Base-by-base conservation (phyloP, 2,888 invertebrate genomes). In the Tenthredo scrophulariae region DNA sequence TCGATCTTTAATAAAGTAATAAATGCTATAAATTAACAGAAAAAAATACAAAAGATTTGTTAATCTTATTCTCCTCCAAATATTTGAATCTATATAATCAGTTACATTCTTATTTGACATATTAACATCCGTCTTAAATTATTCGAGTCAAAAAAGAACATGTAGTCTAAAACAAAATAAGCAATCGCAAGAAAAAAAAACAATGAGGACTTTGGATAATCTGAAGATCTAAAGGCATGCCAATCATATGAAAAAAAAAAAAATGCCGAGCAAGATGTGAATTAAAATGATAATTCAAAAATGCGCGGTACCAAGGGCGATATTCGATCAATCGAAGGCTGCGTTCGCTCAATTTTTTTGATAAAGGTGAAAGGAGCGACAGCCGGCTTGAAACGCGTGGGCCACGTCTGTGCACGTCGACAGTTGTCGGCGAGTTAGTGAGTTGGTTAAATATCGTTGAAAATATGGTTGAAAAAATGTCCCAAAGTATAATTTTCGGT, bases 331-430 rank as follows among this genome's bases (percentile, higher is more conserved):
- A 67, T 67, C n/a, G 13, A 70, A 29, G 83, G 83, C 83, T 83
- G 67, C 83, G 83, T 67, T 83, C 33, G 26, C 80, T 43, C 29
- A 22, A 22, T 43, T n/a, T 83, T 83, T 83, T 80, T 22, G 15
- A 22, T 9, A 26, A 46, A 50, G 4, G 33, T 46, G 83, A 46
- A 67, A 50, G 67, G 83, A 40, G 83, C 67, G 29, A 65, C 29
- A 83, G 46, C 83, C 83, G 83, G 83, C 83, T 67, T 29, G n/a
- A 10, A 83, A 70, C 83, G 83, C 83, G 83, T 83, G 83, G 83
- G 50, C 83, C 83, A 83, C 83, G 83, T 83, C 50, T 83, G 83
- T 83, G 80, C 83, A 83, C 83, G 83, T 83, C 83, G 83, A 83
- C 83, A 83, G 83, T 83, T 83, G 83, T 83, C 83, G 83, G 67